A percentile compares a stretch with the other conserved stretches of the same genome.
These are phyloP conservation scores for Anticlea derivata DNA, from an alignment of 2,888 invertebrate genomes.

Conservation along the genomic window DNA sequence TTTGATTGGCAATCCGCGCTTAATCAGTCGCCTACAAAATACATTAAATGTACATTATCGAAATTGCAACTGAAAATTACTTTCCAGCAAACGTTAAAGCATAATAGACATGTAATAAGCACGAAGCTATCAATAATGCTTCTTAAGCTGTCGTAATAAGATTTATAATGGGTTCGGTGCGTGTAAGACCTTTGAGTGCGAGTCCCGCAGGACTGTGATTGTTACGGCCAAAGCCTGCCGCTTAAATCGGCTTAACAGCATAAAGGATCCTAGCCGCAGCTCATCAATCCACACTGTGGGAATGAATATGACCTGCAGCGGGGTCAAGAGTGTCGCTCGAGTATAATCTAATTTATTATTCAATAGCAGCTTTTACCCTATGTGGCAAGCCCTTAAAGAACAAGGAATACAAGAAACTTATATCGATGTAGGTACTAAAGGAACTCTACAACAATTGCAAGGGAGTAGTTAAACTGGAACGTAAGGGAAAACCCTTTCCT, in stretches of 20 bases:
- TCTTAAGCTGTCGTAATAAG: slow-evolving; percentile 31
- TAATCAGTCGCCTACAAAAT: slow-evolving; percentile 34
- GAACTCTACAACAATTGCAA: too few species aligned
- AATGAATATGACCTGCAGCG: slow-evolving; percentile 34
- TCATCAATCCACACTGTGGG: slow-evolving; percentile 33
- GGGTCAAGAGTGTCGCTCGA: slow-evolving; percentile 33
- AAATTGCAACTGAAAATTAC: slow-evolving; percentile 34
- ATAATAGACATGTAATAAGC: slow-evolving; percentile 18
- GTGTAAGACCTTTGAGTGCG: slow-evolving; percentile 19
- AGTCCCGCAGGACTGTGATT: slow-evolving; percentile 32
- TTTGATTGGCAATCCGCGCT: slow-evolving; percentile 37
- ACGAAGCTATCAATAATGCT: slow-evolving; percentile 24
- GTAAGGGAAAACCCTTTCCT: too few species aligned
- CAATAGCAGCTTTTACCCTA: slow-evolving; percentile 21
- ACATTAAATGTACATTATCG: slow-evolving; percentile 24
- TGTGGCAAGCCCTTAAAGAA: too few species aligned
- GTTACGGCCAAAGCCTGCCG: slow-evolving; percentile 34
- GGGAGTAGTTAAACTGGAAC: too few species aligned
- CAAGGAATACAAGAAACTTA: too few species aligned
- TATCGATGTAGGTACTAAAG: too few species aligned
- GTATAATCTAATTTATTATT: slow-evolving; percentile 34
- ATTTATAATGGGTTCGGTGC: slow-evolving; percentile 22
- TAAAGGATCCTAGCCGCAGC: slow-evolving; percentile 30
- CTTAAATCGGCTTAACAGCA: slow-evolving; percentile 38
- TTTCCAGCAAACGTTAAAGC: slow-evolving; percentile 25